Evolutionary conservation across 1,140 invertebrate species (phyloP), one percentile per base, ranked within the genome.

Genomic region (Pachypsylla venusta): DNA sequence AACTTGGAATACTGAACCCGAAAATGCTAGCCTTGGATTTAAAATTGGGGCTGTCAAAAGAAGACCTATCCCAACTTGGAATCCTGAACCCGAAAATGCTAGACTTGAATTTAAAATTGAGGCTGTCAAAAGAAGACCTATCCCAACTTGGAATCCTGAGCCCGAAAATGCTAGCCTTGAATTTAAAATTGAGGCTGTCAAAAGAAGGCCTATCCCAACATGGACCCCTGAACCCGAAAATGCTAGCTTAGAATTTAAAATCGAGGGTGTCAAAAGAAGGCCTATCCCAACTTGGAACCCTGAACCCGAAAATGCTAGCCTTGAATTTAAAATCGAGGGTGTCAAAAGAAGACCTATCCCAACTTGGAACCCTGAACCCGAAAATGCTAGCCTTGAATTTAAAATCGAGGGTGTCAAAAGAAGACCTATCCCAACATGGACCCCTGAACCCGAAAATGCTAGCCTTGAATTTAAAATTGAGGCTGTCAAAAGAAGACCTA

Each of bases 401-500:
- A 19, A 48, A 48, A 10, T 48, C 22, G 42, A 48, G n/a, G 42
- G n/a, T 3, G 42, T 48, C 16, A 48, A 48, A n/a, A 48, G 42
- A n/a, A 48, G 42, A 48, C 42, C 42, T 4, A 5, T 48, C 22
- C 42, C 42, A 48, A 48, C 42, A 48, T 48, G 30, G 30, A 35
- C 7, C n/a, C 30, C 16, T 19, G n/a, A n/a, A n/a, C 42, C 42
- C 4, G 42, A 48, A 48, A 48, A 48, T 19, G 42, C 42, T 10
- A 48, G 42, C 22, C 22, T 48, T 19, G 16, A 48, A 19, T 48
- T 48, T n/a, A 19, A 48, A 48, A 10, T 48, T 48, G 42, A 48
- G n/a, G 42, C 42, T 5, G 42, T 48, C 16, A 48, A 48, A n/a
- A 48, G 42, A n/a, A 48, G 42, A 48, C 42, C 42, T n/a, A 10